phyloP scores from a whole-genome alignment of 1,140 invertebrate species.

The Nasonia vitripennis region DNA sequence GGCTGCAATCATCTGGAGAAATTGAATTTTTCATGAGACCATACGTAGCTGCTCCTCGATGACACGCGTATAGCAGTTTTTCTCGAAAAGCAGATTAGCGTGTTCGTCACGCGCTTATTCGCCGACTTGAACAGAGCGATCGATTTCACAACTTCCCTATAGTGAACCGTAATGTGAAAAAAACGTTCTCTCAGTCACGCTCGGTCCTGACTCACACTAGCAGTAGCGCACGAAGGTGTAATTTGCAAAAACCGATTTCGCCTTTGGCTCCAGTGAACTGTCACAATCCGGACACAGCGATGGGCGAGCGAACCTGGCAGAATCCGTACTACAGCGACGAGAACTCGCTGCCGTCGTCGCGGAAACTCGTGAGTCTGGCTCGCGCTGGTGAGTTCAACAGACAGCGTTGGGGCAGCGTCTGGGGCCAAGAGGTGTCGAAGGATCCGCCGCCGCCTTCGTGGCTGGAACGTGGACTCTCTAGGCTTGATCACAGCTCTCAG shows the following conservation, averaged over 20 bases:
- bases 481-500: constrained; percentile 68
- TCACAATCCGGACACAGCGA: constrained; percentile 51
- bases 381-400: constrained; percentile 78
- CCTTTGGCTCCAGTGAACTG: constrained; percentile 41
- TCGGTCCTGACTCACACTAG: too few species aligned
- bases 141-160: not conserved
- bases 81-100: not conserved
- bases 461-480: constrained; percentile 78
- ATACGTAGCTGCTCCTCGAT: not conserved
- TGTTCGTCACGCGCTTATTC: not conserved
- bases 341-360: constrained; percentile 65
- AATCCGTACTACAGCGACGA: constrained; percentile 66
- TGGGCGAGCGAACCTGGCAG: constrained; percentile 65
- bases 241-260: not conserved
- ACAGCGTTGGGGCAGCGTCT: constrained; percentile 82
- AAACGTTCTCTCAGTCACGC: too few species aligned
- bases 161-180: too few species aligned
- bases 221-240: too few species aligned
- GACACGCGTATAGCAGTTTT: not conserved
- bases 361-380: constrained; percentile 62
- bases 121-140: not conserved
- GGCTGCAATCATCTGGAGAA: not conserved
- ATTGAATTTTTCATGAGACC: not conserved
- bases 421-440: constrained; percentile 77
- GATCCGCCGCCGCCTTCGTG: constrained; percentile 77